phyloP scores from a whole-genome alignment of 2,113 vertebrate species.

The Hippocampus guttulatus region DNA sequence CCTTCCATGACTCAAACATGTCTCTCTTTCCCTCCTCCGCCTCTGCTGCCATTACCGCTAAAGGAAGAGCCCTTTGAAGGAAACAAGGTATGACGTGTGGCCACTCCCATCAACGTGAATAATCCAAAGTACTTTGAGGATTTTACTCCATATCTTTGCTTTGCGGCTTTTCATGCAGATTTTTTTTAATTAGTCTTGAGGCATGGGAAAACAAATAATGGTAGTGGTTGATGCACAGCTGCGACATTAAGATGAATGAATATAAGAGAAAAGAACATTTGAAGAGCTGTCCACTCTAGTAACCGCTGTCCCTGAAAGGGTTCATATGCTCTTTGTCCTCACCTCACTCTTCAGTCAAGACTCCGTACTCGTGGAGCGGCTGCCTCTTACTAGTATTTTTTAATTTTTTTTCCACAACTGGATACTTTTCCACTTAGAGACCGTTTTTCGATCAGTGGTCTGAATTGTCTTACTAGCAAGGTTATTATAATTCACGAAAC shows the following conservation, averaged over 20 bases:
- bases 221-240: no score
- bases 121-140: conserved; percentile 5
- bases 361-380: not conserved
- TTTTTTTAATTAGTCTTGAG: no score
- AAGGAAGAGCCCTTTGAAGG: conserved; percentile 79
- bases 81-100: conserved; percentile 71
- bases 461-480: no score
- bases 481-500: no score
- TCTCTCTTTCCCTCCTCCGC: conserved; percentile 42
- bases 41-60: conserved; percentile 60
- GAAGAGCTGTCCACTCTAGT: no score
- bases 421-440: no score
- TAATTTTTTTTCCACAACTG: not conserved
- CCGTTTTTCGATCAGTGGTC: no score
- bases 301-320: no score
- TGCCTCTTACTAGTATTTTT: not conserved
- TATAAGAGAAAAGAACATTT: no score
- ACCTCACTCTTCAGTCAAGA: not conserved
- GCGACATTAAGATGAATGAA: no score
- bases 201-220: no score
- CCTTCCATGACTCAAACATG: conserved; percentile 42
- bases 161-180: not conserved
- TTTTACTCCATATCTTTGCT: not conserved
- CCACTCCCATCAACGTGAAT: conserved; percentile 49
- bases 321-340: not conserved